These are phyloP conservation scores for Stichopus chloronotus DNA, from an alignment of 35 echinoderm and acorn worm genomes.

Conservation along the genomic window DNA sequence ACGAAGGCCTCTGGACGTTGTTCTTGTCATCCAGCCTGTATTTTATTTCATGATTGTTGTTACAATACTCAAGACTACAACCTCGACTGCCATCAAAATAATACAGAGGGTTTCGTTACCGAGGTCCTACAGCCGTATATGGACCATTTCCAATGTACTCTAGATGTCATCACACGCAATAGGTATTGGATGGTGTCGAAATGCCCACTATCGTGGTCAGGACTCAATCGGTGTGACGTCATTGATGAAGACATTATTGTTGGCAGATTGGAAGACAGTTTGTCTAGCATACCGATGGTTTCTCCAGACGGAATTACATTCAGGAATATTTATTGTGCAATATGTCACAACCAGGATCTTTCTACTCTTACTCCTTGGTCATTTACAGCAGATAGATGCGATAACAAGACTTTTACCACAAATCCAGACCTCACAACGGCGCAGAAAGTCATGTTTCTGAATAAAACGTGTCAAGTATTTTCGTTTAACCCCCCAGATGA, in stretches of 20 bases:
- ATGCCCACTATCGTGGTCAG: conserved; percentile 28
- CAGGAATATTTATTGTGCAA: conserved; percentile 36
- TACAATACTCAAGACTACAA: neutral
- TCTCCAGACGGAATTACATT: conserved; percentile 44
- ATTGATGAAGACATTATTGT: neutral
- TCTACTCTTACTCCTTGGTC: conserved; percentile 9
- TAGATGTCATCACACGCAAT: neutral
- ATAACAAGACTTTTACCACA: neutral
- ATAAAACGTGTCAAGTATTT: neutral
- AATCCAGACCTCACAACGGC: neutral
- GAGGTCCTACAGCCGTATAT: conserved; percentile 11
- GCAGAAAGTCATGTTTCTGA: neutral
- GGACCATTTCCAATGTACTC: neutral
- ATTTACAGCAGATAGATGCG: neutral
- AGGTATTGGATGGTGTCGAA: conserved; percentile 54
- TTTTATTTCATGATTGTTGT: conserved; percentile 32
- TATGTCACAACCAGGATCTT: neutral
- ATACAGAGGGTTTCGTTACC: neutral
- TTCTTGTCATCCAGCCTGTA: conserved; percentile 26
- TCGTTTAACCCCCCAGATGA: neutral
- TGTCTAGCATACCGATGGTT: conserved; percentile 20
- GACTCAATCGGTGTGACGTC: conserved; percentile 24
- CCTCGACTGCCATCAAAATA: neutral
- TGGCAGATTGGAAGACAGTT: neutral
- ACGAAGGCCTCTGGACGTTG: neutral